These are phyloP conservation scores for Limnephilus marmoratus DNA, from an alignment of 2,888 invertebrate species.

Conservation along the genomic window DNA sequence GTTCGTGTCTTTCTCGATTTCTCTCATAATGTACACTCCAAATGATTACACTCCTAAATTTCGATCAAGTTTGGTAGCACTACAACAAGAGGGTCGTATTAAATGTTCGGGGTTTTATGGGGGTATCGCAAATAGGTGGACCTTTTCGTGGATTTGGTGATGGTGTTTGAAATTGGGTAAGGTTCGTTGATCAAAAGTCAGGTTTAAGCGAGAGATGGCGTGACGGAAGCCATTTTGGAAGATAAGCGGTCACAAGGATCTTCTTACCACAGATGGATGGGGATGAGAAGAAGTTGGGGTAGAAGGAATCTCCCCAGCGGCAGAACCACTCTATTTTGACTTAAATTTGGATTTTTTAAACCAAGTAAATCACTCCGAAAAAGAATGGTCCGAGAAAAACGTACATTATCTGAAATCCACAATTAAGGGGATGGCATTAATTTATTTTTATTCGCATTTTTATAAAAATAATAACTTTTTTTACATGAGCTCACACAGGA, in stretches of 20 bases:
- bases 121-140: neutral
- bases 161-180: neutral
- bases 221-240: conserved; percentile 42
- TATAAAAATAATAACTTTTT: neutral
- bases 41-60: neutral
- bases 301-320: neutral
- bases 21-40: conserved; percentile 8
- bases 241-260: conserved; percentile 47
- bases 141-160: neutral
- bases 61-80: neutral
- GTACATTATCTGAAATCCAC: neutral
- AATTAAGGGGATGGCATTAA: neutral
- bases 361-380: neutral
- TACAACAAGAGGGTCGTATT: conserved; percentile 2
- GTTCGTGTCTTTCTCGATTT: conserved; percentile 39
- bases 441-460: neutral
- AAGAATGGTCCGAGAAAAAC: neutral
- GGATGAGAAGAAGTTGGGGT: neutral
- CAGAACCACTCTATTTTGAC: neutral
- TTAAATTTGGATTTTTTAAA: neutral
- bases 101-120: neutral
- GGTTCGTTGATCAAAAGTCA: neutral
- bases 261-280: conserved; percentile 39
- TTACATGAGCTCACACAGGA: too few relatives aligned
- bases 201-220: conserved; percentile 47